Evolutionary conservation across 2,888 invertebrate species (phyloP).

Genomic region (Torymus texanus): DNA sequence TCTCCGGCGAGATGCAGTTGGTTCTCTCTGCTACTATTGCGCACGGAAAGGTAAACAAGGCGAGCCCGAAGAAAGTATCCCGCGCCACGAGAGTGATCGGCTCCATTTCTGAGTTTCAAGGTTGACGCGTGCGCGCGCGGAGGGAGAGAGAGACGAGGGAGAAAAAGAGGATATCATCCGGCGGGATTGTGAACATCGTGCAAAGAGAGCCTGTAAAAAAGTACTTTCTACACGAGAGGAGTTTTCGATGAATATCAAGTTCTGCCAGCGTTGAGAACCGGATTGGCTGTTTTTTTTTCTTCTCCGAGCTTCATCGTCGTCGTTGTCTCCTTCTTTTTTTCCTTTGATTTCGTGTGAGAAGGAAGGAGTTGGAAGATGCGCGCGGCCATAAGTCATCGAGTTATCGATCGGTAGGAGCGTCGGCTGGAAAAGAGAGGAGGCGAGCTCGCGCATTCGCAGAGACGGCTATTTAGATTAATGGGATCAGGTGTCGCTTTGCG

Average conservation of each 20-base stretch:
- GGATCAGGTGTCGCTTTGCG: constrained; percentile 47
- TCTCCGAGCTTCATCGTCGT: background rate
- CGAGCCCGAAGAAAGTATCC: constrained; percentile 58
- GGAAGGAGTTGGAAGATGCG: constrained; percentile 22
- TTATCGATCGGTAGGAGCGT: background rate
- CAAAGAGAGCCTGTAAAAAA: constrained; percentile 25
- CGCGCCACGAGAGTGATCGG: constrained; percentile 49
- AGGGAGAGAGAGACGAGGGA: background rate
- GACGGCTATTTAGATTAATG: constrained; percentile 50
- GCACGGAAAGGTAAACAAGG: constrained; percentile 53
- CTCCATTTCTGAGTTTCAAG: constrained; percentile 57
- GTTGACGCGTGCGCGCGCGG: constrained; percentile 25
- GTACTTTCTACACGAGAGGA: constrained; percentile 35
- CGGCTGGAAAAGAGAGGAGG: background rate
- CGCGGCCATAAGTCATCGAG: constrained; percentile 31
- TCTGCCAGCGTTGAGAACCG: constrained; percentile 9
- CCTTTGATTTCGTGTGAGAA: constrained; percentile 36
- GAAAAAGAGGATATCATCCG: constrained; percentile 9
- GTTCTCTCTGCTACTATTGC: constrained; percentile 43
- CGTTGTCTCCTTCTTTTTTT: background rate
- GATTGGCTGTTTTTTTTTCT: background rate
- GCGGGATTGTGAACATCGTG: background rate
- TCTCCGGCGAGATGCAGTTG: constrained; percentile 57
- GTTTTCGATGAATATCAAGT: constrained; percentile 42
- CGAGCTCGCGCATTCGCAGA: constrained; percentile 8